Evolutionary conservation across 92 coral and sea anemone species (phyloP), one percentile per base, ranked within the genome.

Genomic region (Actinernus sp.): DNA sequence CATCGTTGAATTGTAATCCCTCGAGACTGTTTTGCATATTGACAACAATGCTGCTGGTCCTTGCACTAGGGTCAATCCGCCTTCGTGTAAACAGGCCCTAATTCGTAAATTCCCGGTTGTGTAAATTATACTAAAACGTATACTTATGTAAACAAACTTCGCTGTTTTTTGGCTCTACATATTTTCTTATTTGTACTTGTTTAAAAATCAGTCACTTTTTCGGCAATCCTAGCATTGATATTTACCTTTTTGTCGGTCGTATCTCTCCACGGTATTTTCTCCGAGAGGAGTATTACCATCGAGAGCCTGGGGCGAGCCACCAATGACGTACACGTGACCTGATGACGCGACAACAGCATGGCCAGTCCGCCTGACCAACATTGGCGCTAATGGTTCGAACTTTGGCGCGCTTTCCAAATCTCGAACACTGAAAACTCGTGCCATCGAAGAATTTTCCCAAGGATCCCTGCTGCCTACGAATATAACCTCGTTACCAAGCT

Each of bases 251-350:
- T 27, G 32, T 12, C 59, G 33, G 46, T 87, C 75, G 33, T 91
- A 91, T 78, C 87, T 60, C 67, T 93, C 94, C 37, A 91, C 97
- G 30, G 83, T 67, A 24, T 67, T 68, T 60, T 79, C 79, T 30
- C 80, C 74, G 3, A 75, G 55, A 9, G 80, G 83, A 1, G 59
- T 58, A 18, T 58, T 44, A 24, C 68, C 45, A 45, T 26, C 30
- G 9, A 75, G 64, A 16, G 71, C 61, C 58, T 79, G 86, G 60
- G 85, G 63, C 68, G 71, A 71, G 43, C 98, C 98, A 22, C 98
- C 98, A 50, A 93, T 78, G 33, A 83, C 94, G 66, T 74, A 93
- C 70, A 88, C 68, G 43, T 57, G 41, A 17, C 49, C 28, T 9
- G 58, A 83, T 57, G 83, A 61, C 37, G 83, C 68, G 71, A 84